Base-by-base conservation (phyloP, 1,140 invertebrate species). In the Drosophila teissieri region DNA sequence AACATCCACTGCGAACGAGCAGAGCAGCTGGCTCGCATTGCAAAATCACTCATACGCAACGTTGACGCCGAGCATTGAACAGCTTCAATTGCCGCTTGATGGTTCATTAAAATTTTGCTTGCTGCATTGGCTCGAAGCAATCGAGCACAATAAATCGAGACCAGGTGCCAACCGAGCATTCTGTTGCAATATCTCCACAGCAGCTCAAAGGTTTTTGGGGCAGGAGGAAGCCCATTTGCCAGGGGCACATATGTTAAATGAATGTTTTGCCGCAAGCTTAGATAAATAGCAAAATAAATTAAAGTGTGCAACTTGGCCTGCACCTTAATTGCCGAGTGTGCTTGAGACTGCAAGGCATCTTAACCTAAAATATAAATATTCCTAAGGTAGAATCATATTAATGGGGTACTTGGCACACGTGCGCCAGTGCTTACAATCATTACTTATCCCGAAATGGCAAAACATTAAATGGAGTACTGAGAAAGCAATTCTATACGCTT, bases 1-100 rank as follows among this genome's bases (percentile, higher is more conserved):
- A 45, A 19, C 3, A 7, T 42, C 7, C n/a, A n/a, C n/a, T 15
- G 3, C 15, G 19, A 52, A 52, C 49, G 15, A 27, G 56, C 19
- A 31, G 34, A 34, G 55, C 61, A 62, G 62, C 42, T 54, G 72
- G 55, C 51, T 48, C 46, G 56, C 61, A 5, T 37, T 54, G 31
- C 51, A 52, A 79, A 83, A 88, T 86, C 79, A 60, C 78, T 72
- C 82, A 86, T 88, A 88, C 82, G 83, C 83, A 82, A 76, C 82
- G 82, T 60, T 79, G 75, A 31, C 80, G 39, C 61, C 34, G 48
- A 46, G 73, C 73, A 81, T 72, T 74, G 57, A 56, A 54, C 44
- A 37, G 40, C 60, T 69, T 49, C 82, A 81, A 85, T 81, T 72
- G 78, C 82, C 78, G 37, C 76, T 86, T 79, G 82, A 83, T 86